Evolutionary conservation across 2,113 vertebrate species (phyloP), one percentile per base, ranked within the genome.

Genomic region (Rhynchopsitta pachyrhyncha): DNA sequence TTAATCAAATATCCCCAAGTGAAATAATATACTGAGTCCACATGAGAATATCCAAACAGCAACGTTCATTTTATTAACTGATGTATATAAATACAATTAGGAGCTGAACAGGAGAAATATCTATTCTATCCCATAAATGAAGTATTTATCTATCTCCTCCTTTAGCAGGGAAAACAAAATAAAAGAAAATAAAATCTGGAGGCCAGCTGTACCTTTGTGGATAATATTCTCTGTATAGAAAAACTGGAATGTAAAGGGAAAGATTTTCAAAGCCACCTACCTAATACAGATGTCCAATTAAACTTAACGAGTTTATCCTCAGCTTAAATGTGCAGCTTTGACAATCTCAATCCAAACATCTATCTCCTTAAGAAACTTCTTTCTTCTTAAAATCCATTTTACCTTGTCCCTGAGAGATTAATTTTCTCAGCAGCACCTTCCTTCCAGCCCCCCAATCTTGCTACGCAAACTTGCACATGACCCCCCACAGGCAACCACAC

Each of bases 191-290:
- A 78, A 9, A 74, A 73, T 77, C 55, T 44, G 16, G 17, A 92
- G 7, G 8, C 11, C 14, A 53, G 37, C 57, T 64, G 5, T 73
- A 52, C 63, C 73, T 84, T 49, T 69, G 44, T 74, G 81, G 42
- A 29, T 64, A 86, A 67, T 39, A 57, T 5, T 89, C 29, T 86
- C 28, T 63, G n/a, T 59, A 42, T 24, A 88, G 53, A 84, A 91
- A 91, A 66, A 3, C 16, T 69, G 16, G 50, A 74, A 74, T 27
- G 13, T 33, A 80, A 94, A 94, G 9, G 17, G 25, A 82, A 91
- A 91, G 82, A 88, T 47, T 94, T 93, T 82, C 75, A 93, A 86
- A 96, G 63, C 31, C 59, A 90, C 63, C 77, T 82, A 82, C 57
- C 53, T 82, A 95, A 88, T 92, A 90, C 10, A 82, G 79, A 74